These are phyloP conservation scores for Isichthys henryi DNA, from an alignment of 2,113 vertebrate genomes.

Conservation along the genomic window DNA sequence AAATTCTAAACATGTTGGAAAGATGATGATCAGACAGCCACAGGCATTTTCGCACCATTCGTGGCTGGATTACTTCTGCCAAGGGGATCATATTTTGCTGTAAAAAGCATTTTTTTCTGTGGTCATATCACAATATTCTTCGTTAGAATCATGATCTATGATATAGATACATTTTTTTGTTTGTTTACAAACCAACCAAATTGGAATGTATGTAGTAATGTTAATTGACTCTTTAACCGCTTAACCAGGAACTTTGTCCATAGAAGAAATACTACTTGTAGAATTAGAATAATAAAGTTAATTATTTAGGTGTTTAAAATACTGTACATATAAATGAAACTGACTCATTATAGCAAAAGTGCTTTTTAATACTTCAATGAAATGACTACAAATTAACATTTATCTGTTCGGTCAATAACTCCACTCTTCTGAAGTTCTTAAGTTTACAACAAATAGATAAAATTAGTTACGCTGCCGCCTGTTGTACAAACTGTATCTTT, in stretches of 20 bases:
- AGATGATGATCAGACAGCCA: background rate
- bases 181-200: too few species aligned
- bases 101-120: background rate
- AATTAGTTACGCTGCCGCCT: background rate
- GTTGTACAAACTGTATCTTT: background rate
- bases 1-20: background rate
- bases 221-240: background rate
- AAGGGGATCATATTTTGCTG: background rate
- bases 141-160: background rate
- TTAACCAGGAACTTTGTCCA: background rate
- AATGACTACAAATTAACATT: background rate
- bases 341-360: background rate
- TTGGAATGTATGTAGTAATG: background rate
- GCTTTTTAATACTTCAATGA: background rate
- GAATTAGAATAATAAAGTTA: background rate
- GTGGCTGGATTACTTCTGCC: background rate
- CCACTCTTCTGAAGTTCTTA: background rate
- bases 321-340: background rate
- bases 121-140: background rate
- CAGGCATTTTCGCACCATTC: background rate
- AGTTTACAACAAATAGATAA: background rate
- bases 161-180: background rate
- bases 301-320: background rate
- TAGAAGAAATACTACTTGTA: background rate
- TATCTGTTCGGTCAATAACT: background rate